These are phyloP conservation scores for Dissostichus mawsoni DNA, from an alignment of 2,113 vertebrate species.

Conservation along the genomic window DNA sequence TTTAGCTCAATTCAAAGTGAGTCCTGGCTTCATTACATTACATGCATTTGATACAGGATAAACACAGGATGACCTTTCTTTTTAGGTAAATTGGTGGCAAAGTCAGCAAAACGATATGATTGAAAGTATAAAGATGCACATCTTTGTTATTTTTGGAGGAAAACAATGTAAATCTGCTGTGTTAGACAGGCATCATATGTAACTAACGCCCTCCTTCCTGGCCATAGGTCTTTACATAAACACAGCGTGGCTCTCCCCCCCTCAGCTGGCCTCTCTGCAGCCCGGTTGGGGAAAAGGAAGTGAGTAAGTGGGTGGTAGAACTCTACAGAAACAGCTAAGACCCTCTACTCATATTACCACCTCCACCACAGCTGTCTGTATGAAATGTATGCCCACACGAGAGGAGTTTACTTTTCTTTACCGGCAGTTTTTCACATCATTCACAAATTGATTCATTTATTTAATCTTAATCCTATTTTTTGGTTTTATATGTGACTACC, in stretches of 20 bases:
- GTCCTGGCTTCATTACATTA: background rate
- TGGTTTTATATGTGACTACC: background rate
- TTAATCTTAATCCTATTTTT: background rate
- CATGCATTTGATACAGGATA: background rate
- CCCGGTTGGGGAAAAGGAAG: conserved; percentile 19
- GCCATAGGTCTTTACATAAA: conserved; percentile 42
- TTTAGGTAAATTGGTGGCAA: background rate
- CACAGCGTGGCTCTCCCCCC: conserved; percentile 26
- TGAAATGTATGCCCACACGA: background rate
- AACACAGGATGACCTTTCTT: background rate
- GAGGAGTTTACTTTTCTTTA: background rate
- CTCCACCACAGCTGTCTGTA: conserved; percentile 11
- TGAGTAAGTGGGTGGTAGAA: background rate
- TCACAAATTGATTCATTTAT: background rate
- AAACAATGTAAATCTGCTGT: background rate
- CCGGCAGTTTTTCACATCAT: background rate
- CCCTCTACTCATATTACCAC: conserved; percentile 10
- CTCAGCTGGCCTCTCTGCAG: conserved; percentile 37
- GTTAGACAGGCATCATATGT: conserved; percentile 1
- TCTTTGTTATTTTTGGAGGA: conserved; percentile 9
- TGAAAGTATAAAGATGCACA: background rate
- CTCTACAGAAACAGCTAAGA: background rate
- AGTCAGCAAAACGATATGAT: background rate
- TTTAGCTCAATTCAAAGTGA: background rate
- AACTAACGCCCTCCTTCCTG: background rate